phyloP scores from a whole-genome alignment of 2,113 vertebrate genomes.

The Oriolus oriolus region DNA sequence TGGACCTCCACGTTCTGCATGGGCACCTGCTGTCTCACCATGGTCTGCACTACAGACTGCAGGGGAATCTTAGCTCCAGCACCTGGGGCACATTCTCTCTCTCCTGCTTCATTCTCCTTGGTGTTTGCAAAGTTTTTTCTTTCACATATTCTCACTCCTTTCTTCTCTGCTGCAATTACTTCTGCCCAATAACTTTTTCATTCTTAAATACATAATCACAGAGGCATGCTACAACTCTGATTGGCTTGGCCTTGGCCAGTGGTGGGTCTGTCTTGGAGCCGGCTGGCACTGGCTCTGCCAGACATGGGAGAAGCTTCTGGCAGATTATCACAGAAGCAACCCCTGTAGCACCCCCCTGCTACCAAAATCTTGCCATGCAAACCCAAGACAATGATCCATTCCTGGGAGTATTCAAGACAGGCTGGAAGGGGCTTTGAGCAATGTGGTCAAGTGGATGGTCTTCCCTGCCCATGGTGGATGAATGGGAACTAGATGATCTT shows the following conservation, averaged over 20 bases:
- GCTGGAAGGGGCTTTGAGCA: background rate
- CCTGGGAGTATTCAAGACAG: background rate
- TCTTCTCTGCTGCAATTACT: background rate
- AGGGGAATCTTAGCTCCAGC: background rate
- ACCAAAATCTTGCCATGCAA: background rate
- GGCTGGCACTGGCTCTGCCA: background rate
- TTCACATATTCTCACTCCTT: background rate
- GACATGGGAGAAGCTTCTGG: background rate
- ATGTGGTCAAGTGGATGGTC: background rate
- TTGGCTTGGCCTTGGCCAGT: background rate
- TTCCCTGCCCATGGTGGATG: background rate
- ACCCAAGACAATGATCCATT: background rate
- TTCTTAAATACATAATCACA: background rate
- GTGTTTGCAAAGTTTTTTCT: background rate
- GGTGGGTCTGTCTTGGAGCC: background rate
- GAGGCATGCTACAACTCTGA: background rate
- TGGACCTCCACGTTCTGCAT: background rate
- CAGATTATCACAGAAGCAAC: background rate
- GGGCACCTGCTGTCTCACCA: background rate
- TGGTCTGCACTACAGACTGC: background rate
- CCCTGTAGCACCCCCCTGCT: accelerated
- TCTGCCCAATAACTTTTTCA: background rate
- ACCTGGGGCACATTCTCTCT: accelerated
- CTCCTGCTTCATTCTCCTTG: background rate
- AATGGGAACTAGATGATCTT: background rate